Evolutionary conservation across 2,797 vertebrate genomes (phyloP).

Genomic region (Aphelocoma californica): DNA sequence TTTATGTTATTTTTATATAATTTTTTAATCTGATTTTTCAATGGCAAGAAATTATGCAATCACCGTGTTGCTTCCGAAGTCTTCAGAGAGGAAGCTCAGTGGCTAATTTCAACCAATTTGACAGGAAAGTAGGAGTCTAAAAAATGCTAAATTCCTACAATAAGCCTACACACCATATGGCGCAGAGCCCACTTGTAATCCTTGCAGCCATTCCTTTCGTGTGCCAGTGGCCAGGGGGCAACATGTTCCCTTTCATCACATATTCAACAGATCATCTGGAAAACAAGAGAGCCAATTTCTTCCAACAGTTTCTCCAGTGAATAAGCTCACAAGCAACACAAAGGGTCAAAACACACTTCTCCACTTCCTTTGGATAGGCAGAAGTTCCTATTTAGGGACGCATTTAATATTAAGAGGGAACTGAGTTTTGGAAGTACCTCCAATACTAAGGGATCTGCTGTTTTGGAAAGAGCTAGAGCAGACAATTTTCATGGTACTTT

Average conservation of each 20-base stretch:
- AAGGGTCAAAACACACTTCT: not conserved
- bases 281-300: not conserved
- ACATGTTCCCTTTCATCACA: conserved; percentile 9
- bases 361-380: not conserved
- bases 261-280: not conserved
- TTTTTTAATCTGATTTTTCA: not conserved
- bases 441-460: not conserved
- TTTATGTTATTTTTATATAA: not conserved
- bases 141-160: conserved; percentile 47
- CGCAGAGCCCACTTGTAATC: conserved; percentile 25
- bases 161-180: conserved; percentile 63
- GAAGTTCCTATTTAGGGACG: not conserved
- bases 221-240: conserved; percentile 38
- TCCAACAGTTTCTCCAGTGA: not conserved
- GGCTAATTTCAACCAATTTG: conserved; percentile 52
- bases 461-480: not conserved
- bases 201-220: conserved; percentile 8
- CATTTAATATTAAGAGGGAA: not conserved
- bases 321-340: not conserved
- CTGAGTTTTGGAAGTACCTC: not conserved
- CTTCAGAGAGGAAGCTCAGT: conserved; percentile 16
- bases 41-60: conserved; percentile 2
- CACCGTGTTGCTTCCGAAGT: not conserved
- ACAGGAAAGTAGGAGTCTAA: conserved; percentile 49
- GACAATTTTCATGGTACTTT: not conserved